Conservation (phyloP, 2,888 invertebrate genomes). For the Aradus depressus region DNA sequence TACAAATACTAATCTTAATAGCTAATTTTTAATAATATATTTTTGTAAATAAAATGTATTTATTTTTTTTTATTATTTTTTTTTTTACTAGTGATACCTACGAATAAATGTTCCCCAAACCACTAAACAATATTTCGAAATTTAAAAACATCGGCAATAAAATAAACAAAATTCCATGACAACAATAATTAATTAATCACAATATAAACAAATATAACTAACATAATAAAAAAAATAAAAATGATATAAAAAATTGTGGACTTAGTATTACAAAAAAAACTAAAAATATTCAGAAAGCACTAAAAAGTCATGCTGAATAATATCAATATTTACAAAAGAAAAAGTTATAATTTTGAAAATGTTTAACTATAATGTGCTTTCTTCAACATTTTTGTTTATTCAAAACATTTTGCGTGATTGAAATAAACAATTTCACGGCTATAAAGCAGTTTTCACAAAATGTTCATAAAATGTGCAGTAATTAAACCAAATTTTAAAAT, state of each 20-base stretch:
- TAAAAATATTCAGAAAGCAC: background rate
- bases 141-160: conserved; percentile 28
- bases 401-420: too few relatives aligned
- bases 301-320: too few relatives aligned
- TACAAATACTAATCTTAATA: too few relatives aligned
- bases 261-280: background rate
- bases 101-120: conserved; percentile 23
- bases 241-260: background rate
- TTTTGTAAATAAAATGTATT: conserved; percentile 11
- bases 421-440: too few relatives aligned
- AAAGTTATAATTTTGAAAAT: conserved; percentile 10
- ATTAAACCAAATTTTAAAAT: too few relatives aligned
- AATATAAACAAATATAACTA: conserved; percentile 19
- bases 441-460: too few relatives aligned
- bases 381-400: too few relatives aligned
- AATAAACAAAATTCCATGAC: conserved; percentile 30
- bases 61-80: conserved; percentile 12
- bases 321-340: too few relatives aligned
- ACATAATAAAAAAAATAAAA: background rate
- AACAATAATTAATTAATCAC: conserved; percentile 28
- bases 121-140: conserved; percentile 18
- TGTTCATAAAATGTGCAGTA: too few relatives aligned
- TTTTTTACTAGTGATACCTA: too few relatives aligned
- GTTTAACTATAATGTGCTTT: too few relatives aligned
- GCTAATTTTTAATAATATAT: too few relatives aligned